Percentiles rank a stretch among this genome's conserved stretches.
Conservation (phyloP, 2,888 invertebrate species). For the Panopea generosa region DNA sequence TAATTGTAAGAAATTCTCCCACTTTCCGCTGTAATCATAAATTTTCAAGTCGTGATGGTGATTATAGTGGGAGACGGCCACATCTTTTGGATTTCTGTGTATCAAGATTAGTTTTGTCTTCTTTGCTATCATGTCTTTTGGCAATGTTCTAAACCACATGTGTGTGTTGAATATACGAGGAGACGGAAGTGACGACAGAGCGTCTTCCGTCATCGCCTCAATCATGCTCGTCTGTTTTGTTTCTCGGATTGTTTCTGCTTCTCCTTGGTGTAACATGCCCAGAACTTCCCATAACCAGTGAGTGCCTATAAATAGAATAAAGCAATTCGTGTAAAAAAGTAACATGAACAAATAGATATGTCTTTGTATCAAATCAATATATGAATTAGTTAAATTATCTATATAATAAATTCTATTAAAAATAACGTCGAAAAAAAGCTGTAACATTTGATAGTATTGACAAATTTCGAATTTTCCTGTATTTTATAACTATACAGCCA, state of each 20-base stretch:
- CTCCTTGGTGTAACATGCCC: slow-evolving; percentile 28
- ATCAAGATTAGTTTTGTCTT: slow-evolving; percentile 38
- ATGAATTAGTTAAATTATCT: no score
- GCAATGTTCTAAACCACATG: slow-evolving; percentile 22
- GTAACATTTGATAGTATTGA: no score
- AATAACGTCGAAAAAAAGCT: no score
- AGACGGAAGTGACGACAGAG: slow-evolving; percentile 21
- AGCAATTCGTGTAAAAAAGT: neutral
- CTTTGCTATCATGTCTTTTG: slow-evolving; percentile 27
- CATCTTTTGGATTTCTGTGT: slow-evolving; percentile 44
- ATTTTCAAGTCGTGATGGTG: slow-evolving; percentile 18
- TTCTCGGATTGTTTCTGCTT: slow-evolving; percentile 39
- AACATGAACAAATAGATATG: neutral
- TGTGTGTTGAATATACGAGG: slow-evolving; percentile 48
- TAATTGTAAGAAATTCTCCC: slow-evolving; percentile 35
- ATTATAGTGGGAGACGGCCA: slow-evolving; percentile 43
- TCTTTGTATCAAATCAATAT: neutral
- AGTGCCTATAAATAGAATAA: slow-evolving; percentile 24
- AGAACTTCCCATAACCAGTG: slow-evolving; percentile 50
- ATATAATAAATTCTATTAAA: no score
- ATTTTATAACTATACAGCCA: no score
- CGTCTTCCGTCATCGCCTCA: slow-evolving; percentile 18
- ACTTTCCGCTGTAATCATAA: slow-evolving; percentile 38
- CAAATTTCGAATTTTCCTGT: no score
- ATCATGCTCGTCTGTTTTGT: slow-evolving; percentile 35